phyloP scores from a whole-genome alignment of 2,888 invertebrate genomes.

The Girardia tigrina region DNA sequence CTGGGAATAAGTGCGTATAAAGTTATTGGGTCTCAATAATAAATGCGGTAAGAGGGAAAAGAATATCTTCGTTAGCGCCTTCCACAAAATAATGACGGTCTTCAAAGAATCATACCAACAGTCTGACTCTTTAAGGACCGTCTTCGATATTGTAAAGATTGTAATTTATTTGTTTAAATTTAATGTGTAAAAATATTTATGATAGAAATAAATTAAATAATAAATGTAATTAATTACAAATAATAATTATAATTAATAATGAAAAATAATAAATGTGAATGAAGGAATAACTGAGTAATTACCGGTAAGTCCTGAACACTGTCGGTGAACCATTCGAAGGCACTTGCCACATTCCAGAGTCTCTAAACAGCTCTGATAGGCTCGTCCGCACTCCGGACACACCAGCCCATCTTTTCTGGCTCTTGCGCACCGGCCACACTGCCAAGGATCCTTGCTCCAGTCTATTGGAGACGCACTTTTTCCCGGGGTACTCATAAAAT shows the following conservation, averaged over 20 bases:
- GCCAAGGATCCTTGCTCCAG: slow-evolving; percentile 29
- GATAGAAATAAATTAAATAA: not conserved
- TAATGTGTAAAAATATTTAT: not conserved
- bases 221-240: no score
- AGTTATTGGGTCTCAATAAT: no score
- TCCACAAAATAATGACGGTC: no score
- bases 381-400: slow-evolving; percentile 33
- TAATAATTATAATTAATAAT: no score
- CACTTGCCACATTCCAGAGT: slow-evolving; percentile 32
- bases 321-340: slow-evolving; percentile 31
- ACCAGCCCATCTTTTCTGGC: not conserved
- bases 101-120: no score
- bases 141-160: no score
- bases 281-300: not conserved
- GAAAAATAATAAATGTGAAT: no score
- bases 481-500: not conserved
- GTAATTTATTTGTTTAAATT: no score
- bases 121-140: no score
- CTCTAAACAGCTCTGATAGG: slow-evolving; percentile 26
- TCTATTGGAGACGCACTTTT: not conserved
- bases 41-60: no score
- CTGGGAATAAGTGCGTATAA: no score
- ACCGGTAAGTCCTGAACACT: slow-evolving; percentile 30
- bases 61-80: no score
- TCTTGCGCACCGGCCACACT: slow-evolving; percentile 25